Evolutionary conservation across 2,797 vertebrate species (phyloP), one percentile per base, ranked within the genome.

Genomic region (Oreochromis mossambicus): DNA sequence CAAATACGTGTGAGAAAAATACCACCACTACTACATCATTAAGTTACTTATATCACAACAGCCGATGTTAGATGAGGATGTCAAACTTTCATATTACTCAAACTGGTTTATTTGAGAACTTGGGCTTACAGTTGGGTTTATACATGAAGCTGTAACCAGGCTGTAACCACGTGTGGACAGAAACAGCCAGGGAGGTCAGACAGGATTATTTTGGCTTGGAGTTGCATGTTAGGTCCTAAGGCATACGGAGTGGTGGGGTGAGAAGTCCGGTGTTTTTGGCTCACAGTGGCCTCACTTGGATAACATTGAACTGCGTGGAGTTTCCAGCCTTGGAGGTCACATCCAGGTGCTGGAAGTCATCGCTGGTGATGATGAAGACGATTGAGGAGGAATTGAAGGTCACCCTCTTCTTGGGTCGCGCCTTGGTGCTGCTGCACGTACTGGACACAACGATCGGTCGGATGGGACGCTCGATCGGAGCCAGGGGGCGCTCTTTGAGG

Each of bases 361-460:
- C 96, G 77, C 95, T 96, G 90, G 97, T 96, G 87, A 99, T 98
- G 90, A 99, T 97, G 94, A 99, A 99, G 89, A 99, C 97, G 1
- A 99, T 96, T 43, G 98, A 99, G 36, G 98, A 99, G 79, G 97
- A 97, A 91, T 96, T 98, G 91, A 99, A 99, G 80, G 97, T 99
- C 91, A 98, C 98, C 95, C 96, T 97, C 95, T 99, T 98, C 92
- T 99, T 99, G 86, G 98, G 98, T 32, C 97, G 95, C 81, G 95
- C 90, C 19, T 87, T 70, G n/a, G 93, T 83, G 26, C 91, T 83
- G 84, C 93, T 83, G 84, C 96, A 91, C 1, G 32, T 1, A 70
- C 95, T 93, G 54, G 97, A 97, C 93, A 97, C 80, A 24, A 98
- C 97, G 14, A 98, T 98, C 0, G 97, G 97, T 17, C 96, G 94